Evolutionary conservation across 2,797 vertebrate species (phyloP).

Genomic region (Galagoides demidoff): DNA sequence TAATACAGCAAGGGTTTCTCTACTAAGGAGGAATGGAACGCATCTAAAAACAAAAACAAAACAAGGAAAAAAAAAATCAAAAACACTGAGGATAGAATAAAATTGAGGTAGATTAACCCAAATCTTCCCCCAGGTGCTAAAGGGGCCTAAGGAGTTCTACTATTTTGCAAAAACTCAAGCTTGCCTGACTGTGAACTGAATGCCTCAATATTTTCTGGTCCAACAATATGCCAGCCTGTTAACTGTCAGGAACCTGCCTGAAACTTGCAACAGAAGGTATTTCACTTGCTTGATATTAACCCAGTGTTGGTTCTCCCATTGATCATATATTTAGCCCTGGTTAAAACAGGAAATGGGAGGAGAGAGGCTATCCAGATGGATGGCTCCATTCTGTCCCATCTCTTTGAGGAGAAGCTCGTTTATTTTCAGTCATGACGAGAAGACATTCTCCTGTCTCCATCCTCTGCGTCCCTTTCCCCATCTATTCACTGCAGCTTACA

Average conservation of each 20-base stretch:
- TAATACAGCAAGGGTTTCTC: slow-evolving; percentile 78
- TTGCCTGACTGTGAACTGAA: slow-evolving; percentile 16
- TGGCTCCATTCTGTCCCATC: not conserved
- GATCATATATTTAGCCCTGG: not conserved
- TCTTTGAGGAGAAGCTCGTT: not conserved
- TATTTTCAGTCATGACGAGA: not conserved
- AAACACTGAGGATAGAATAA: slow-evolving; percentile 79
- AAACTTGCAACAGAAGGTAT: accelerated
- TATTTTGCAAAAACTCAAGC: slow-evolving; percentile 1
- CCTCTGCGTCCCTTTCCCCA: not conserved
- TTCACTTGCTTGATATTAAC: accelerated
- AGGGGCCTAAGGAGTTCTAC: slow-evolving; percentile 58
- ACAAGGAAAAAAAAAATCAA: not conserved
- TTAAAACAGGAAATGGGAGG: not conserved
- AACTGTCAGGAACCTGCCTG: not conserved
- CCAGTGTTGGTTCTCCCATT: not conserved
- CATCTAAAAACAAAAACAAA: slow-evolving; percentile 67
- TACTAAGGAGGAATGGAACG: slow-evolving; percentile 79
- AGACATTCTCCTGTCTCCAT: too few relatives aligned
- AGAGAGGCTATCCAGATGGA: too few relatives aligned
- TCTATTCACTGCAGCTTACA: not conserved
- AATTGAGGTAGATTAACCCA: slow-evolving; percentile 83
- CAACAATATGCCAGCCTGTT: not conserved
- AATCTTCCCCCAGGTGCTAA: slow-evolving; percentile 76
- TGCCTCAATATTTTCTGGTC: not conserved